A percentile compares a stretch with the other conserved stretches of the same genome.
phyloP scores from a whole-genome alignment of 2,888 invertebrate species.

The Tridacna gigas region DNA sequence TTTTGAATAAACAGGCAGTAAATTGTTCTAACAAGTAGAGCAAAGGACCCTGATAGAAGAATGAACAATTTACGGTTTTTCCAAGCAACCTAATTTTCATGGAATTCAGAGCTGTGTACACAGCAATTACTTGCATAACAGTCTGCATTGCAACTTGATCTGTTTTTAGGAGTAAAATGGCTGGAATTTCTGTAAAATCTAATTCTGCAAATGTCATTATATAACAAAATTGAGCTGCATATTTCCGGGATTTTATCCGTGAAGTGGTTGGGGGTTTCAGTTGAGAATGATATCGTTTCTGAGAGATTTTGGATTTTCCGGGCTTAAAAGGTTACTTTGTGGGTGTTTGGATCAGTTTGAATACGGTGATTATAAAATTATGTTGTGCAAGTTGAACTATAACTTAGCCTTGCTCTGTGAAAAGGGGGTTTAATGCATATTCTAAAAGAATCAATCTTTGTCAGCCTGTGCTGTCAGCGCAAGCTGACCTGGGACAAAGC shows the following conservation, averaged over 20 bases:
- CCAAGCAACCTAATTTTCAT: conserved; percentile 5
- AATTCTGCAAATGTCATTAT: not conserved
- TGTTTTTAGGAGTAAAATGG: not conserved
- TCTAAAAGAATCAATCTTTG: too few relatives aligned
- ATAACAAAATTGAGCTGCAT: not conserved
- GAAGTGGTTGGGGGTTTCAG: conserved; percentile 2
- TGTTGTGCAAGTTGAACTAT: not conserved
- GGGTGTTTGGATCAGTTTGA: conserved; percentile 29
- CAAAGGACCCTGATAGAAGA: too few relatives aligned
- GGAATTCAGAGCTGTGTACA: conserved; percentile 2
- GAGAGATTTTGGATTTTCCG: not conserved
- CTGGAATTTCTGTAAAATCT: conserved; percentile 7
- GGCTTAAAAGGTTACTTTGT: conserved; percentile 19
- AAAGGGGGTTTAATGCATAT: too few relatives aligned
- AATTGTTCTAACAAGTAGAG: too few relatives aligned
- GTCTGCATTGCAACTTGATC: conserved; percentile 19
- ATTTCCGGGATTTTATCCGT: not conserved
- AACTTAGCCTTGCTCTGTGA: too few relatives aligned
- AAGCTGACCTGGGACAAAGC: too few relatives aligned
- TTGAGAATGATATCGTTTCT: conserved; percentile 7
- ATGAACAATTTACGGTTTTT: conserved; percentile 4
- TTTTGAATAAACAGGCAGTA: too few relatives aligned
- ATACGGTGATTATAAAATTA: conserved; percentile 21
- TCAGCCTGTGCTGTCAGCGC: too few relatives aligned
- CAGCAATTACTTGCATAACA: conserved; percentile 5